phyloP scores from a whole-genome alignment of 1,140 invertebrate species.

The Phenacoccus solenopsis region DNA sequence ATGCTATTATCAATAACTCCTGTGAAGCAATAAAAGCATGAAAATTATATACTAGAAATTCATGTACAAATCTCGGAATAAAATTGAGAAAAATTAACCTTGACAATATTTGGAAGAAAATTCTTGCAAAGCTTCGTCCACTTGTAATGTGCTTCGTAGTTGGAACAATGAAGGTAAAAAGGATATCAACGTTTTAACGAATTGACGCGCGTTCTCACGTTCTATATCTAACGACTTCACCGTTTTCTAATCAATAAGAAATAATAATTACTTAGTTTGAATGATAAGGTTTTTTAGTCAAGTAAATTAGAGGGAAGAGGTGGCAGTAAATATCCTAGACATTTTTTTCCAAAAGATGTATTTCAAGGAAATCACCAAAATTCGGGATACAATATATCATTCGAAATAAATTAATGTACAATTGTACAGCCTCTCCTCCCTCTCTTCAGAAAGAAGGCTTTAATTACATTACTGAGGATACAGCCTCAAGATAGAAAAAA shows the following conservation, averaged over 20 bases:
- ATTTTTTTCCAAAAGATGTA: too few relatives aligned
- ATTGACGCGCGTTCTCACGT: conserved; percentile 61
- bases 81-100: conserved; percentile 8
- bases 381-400: neutral
- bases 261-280: neutral
- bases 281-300: neutral
- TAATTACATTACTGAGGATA: too few relatives aligned
- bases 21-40: neutral
- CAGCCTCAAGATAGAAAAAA: too few relatives aligned
- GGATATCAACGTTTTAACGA: conserved; percentile 54
- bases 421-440: too few relatives aligned
- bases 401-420: neutral
- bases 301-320: too few relatives aligned
- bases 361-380: too few relatives aligned
- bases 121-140: conserved; percentile 78
- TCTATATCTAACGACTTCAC: conserved; percentile 47
- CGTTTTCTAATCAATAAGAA: conserved; percentile 10
- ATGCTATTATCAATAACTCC: conserved; percentile 22
- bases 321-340: too few relatives aligned
- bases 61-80: too few relatives aligned
- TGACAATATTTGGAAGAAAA: conserved; percentile 68
- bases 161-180: conserved; percentile 56
- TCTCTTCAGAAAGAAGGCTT: too few relatives aligned
- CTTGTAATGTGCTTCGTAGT: conserved; percentile 57
- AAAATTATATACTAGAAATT: too few relatives aligned